A percentile compares a stretch with the other conserved stretches of the same genome.
Conservation (phyloP, 1,140 invertebrate genomes). For the Drosophila triauraria region DNA sequence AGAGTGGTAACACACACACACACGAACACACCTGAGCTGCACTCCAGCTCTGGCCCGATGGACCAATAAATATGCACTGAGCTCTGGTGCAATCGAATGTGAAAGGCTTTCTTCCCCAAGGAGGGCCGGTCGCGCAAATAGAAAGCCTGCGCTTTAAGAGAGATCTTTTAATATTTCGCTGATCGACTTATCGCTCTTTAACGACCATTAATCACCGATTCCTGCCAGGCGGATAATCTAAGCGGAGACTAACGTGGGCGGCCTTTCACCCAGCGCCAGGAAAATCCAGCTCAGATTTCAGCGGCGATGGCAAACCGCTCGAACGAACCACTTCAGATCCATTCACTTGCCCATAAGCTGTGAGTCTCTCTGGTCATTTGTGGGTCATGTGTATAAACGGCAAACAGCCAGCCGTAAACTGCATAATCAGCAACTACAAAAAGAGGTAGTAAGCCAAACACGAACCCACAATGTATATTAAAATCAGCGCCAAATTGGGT, state of each 20-base stretch:
- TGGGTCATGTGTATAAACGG: constrained; percentile 68
- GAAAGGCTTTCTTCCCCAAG: constrained; percentile 59
- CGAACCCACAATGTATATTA: constrained; percentile 13
- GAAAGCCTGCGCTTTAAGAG: constrained; percentile 28
- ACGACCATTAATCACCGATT: constrained; percentile 49
- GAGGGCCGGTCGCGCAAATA: constrained; percentile 23
- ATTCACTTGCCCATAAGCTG: constrained; percentile 46
- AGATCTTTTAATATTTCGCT: constrained; percentile 40
- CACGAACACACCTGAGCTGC: constrained; percentile 23
- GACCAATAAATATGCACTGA: constrained; percentile 39
- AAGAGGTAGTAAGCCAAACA: constrained; percentile 34
- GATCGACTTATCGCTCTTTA: constrained; percentile 53
- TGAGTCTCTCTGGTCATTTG: constrained; percentile 59
- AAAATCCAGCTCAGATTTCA: constrained; percentile 60
- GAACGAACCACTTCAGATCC: constrained; percentile 22
- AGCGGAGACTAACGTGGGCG: constrained; percentile 34
- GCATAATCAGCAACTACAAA: constrained; percentile 48
- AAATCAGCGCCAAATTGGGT: constrained; percentile 49
- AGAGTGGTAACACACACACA: neutral
- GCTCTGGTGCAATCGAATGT: constrained; percentile 60
- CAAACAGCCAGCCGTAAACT: constrained; percentile 36
- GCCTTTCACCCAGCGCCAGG: constrained; percentile 44
- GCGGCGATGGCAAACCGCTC: constrained; percentile 27
- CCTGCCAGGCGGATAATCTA: constrained; percentile 41
- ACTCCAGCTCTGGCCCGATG: constrained; percentile 4